A percentile compares a stretch with the other conserved stretches of the same genome.
phyloP scores from a whole-genome alignment of 2,797 vertebrate genomes.

The Sebastes matsubarae region DNA sequence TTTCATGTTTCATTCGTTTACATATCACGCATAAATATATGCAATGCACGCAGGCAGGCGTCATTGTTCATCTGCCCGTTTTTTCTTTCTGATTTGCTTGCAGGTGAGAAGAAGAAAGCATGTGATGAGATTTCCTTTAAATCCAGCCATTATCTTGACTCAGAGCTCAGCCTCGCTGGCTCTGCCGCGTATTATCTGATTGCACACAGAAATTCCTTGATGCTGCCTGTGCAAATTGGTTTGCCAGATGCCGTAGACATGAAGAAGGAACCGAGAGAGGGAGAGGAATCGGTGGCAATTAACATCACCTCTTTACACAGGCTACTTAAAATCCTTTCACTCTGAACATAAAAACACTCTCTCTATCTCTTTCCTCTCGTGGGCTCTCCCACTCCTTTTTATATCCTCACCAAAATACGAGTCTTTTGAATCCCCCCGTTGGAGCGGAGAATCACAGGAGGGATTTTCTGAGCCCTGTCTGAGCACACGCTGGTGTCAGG shows the following conservation, averaged over 20 bases:
- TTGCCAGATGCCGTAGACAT: constrained; percentile 41
- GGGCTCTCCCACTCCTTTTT: constrained; percentile 47
- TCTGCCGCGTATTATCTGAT: constrained; percentile 70
- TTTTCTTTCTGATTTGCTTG: constrained; percentile 50
- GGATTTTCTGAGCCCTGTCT: constrained; percentile 45
- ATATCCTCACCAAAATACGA: constrained; percentile 51
- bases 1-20: constrained; percentile 12
- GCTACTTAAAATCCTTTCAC: constrained; percentile 64
- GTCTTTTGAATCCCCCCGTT: constrained; percentile 64
- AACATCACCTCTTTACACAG: constrained; percentile 64
- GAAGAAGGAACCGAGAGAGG: constrained; percentile 21
- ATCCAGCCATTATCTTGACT: constrained; percentile 67
- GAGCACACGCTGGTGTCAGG: constrained; percentile 55
- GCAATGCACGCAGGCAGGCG: constrained; percentile 1
- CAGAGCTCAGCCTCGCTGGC: constrained; percentile 50
- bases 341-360: constrained; percentile 24
- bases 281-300: constrained; percentile 68
- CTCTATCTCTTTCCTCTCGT: constrained; percentile 28
- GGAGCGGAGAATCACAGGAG: constrained; percentile 12
- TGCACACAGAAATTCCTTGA: constrained; percentile 63
- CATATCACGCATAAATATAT: constrained; percentile 11
- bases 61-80: constrained; percentile 29
- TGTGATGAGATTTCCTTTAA: constrained; percentile 57
- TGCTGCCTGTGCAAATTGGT: constrained; percentile 56
- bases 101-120: constrained; percentile 61